Base-by-base conservation (phyloP, 2,888 invertebrate species). In the Leuctra nigra region DNA sequence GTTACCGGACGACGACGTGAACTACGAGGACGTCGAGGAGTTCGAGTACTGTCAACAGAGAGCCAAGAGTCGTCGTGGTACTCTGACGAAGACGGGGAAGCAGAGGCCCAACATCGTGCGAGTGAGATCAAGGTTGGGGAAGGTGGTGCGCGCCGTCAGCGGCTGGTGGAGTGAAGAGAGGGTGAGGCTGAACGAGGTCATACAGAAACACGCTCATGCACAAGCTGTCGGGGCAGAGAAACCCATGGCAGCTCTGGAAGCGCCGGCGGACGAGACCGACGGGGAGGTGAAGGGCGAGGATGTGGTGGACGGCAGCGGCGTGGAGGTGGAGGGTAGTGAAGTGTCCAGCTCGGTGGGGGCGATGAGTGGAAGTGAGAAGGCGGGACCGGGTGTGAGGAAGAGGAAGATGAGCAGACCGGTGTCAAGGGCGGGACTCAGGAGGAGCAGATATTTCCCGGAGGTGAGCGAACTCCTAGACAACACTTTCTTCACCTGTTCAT, bases 111-210 rank as follows among this genome's bases (percentile, higher is more conserved):
- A 60, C 58, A 35, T 56, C 56, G 50, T 58, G 41, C 29, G 56
- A 52, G 53, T 58, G 41, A 29, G 55, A 41, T 52, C 59, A 11
- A 59, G 62, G 14, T 36, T 64, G 22, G 59, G 62, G 6, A 53
- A 58, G 11, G 64, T 63, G 13, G 63, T 62, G 64, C 54, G 59
- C 56, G 61, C 63, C 18, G 58, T 64, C 41, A 55, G 61, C 33
- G 63, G 62, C 13, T 64, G 64, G 64, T 64, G 63, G 64, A 53
- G 61, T 7, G 63, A 62, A 16, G 64, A 64, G 54, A 54, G 63
- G 7, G 48, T 58, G 18, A 56, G 60, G 2, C 36, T 64, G 13
- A 59, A 56, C 13, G 61, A 62, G 16, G 62, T 58, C 29, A 59
- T 63, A 23, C 58, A 61, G 56, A 58, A 59, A 14, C 61, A 61